Percentiles rank a stretch among this genome's conserved stretches.
Evolutionary conservation across 2,113 vertebrate species (phyloP).

Genomic region (Sinocyclocheilus maitianheensis): DNA sequence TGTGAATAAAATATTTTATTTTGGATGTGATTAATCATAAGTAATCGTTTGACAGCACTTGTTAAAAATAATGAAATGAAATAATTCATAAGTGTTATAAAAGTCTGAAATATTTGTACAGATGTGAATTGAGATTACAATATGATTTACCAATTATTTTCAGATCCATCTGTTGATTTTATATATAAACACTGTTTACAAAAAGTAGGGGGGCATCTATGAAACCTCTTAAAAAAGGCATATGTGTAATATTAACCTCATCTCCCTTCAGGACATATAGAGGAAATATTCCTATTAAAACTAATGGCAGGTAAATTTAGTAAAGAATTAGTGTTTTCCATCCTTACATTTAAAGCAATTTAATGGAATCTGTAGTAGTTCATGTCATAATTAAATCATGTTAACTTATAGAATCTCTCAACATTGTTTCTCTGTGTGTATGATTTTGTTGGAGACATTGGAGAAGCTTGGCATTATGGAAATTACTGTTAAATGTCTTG

Average conservation of each 20-base stretch:
- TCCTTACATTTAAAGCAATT: not conserved
- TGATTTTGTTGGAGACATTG: slow-evolving; percentile 50
- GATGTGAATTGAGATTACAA: no score
- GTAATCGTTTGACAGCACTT: no score
- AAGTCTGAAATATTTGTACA: no score
- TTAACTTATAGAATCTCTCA: not conserved
- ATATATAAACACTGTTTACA: not conserved
- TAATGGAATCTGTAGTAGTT: not conserved
- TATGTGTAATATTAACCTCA: not conserved
- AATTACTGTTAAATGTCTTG: slow-evolving; percentile 53
- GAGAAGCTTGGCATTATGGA: slow-evolving; percentile 49
- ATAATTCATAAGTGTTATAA: no score
- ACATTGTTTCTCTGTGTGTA: not conserved
- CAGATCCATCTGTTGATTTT: no score
- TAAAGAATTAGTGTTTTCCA: not conserved
- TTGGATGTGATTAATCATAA: no score
- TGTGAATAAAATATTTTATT: no score
- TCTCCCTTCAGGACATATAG: not conserved
- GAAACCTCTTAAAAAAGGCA: not conserved
- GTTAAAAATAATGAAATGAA: no score
- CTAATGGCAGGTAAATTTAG: not conserved
- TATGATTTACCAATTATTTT: no score
- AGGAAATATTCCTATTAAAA: not conserved
- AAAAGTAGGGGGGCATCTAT: not conserved
- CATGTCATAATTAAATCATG: not conserved